Percentiles rank a stretch among this genome's conserved stretches.
These are phyloP conservation scores for Brachionus paranguensis DNA, from an alignment of 1,140 invertebrate genomes.

Conservation along the genomic window DNA sequence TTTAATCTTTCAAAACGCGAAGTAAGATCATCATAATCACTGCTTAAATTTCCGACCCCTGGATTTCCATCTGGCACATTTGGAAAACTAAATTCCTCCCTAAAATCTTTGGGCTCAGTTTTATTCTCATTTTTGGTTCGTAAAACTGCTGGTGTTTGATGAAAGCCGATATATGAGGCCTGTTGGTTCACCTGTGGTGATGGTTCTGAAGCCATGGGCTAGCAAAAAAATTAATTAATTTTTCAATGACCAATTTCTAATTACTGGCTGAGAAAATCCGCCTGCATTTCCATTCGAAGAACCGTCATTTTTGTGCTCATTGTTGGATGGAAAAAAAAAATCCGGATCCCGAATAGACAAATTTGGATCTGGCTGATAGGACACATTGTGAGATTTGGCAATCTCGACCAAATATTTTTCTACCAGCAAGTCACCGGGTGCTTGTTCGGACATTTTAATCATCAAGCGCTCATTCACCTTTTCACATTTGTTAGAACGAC, in stretches of 20 bases:
- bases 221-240: background rate
- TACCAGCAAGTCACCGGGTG: constrained; percentile 87
- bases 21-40: constrained; percentile 88
- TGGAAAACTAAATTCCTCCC: background rate
- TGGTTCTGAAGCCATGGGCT: background rate
- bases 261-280: background rate
- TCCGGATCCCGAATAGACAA: constrained; percentile 36
- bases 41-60: constrained; percentile 59
- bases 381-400: constrained; percentile 84
- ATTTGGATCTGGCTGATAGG: constrained; percentile 80
- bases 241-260: background rate
- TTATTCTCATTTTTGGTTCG: background rate
- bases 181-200: background rate
- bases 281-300: background rate
- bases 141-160: background rate
- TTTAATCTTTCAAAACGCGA: constrained; percentile 86
- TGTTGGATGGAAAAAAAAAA: background rate
- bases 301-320: background rate
- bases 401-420: constrained; percentile 81
- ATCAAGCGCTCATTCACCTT: constrained; percentile 79
- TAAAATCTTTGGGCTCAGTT: background rate
- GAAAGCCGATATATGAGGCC: constrained; percentile 28
- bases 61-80: constrained; percentile 4
- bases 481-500: constrained; percentile 37
- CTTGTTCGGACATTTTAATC: constrained; percentile 67